Conservation (phyloP, 2,888 invertebrate species). For the Melinaea menophilus region DNA sequence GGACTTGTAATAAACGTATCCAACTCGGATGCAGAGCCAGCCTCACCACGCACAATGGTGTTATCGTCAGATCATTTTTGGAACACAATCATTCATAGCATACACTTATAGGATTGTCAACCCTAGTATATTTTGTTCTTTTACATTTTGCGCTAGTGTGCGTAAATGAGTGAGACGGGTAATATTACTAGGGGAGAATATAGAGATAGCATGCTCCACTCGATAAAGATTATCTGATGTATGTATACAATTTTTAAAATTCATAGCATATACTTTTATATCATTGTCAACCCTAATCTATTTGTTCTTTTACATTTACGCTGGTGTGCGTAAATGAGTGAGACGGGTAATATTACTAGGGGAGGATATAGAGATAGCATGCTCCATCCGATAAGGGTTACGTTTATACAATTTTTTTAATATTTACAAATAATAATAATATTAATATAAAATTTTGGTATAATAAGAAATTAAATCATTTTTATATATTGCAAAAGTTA, state of each 20-base stretch:
- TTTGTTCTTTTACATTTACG: background rate
- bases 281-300: background rate
- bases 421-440: slow-evolving; percentile 1
- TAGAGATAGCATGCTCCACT: slow-evolving; percentile 1
- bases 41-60: slow-evolving; percentile 51
- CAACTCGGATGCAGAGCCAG: slow-evolving; percentile 60
- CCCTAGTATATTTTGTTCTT: background rate
- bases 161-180: background rate
- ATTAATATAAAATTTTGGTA: background rate
- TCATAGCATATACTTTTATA: slow-evolving; percentile 25
- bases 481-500: background rate
- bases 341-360: background rate
- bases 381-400: slow-evolving; percentile 2
- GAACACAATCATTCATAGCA: slow-evolving; percentile 53
- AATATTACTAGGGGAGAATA: background rate
- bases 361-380: background rate
- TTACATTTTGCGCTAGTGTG: background rate
- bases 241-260: slow-evolving; percentile 29
- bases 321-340: background rate
- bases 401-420: background rate
- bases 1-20: slow-evolving; percentile 64
- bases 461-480: background rate
- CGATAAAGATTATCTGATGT: background rate
- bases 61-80: slow-evolving; percentile 56
- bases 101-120: slow-evolving; percentile 8